Percentiles rank a stretch among this genome's conserved stretches.
Conservation (phyloP, 1,140 invertebrate species). For the Musca domestica region DNA sequence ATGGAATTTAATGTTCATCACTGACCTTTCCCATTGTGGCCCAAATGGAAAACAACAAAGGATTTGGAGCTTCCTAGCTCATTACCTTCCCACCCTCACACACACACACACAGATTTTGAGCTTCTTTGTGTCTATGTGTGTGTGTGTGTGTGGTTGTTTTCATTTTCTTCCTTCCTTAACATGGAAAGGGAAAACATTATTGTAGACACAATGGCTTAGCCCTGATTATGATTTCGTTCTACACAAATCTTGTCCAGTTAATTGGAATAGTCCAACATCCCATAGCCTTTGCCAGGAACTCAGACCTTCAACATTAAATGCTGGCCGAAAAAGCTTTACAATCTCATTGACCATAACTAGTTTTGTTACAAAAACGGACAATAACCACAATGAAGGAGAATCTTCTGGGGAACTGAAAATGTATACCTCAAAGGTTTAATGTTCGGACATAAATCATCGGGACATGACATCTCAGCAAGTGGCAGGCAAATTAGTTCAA, state of each 20-base stretch:
- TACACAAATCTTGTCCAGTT: constrained; percentile 12
- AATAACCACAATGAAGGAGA: neutral
- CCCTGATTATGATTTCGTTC: constrained; percentile 5
- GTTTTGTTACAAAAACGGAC: neutral
- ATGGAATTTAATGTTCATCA: too few species aligned
- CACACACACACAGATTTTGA: too few species aligned
- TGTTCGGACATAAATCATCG: constrained; percentile 52
- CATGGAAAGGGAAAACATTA: too few species aligned
- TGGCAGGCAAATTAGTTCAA: constrained; percentile 15
- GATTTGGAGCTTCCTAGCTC: too few species aligned
- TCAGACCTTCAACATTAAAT: neutral
- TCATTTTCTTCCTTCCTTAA: too few species aligned
- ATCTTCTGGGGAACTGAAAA: constrained; percentile 10
- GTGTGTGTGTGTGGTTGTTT: too few species aligned
- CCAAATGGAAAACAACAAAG: too few species aligned
- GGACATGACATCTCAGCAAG: constrained; percentile 49
- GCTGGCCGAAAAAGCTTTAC: neutral
- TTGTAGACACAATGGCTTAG: neutral
- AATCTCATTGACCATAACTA: neutral
- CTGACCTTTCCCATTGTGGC: too few species aligned
- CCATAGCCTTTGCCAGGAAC: neutral
- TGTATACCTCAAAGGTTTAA: constrained; percentile 32
- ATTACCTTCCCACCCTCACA: too few species aligned
- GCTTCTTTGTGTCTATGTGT: too few species aligned
- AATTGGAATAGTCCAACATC: neutral